Percentiles rank a stretch among this genome's conserved stretches.
phyloP scores from a whole-genome alignment of 2,797 vertebrate species.

The Mycteria americana region DNA sequence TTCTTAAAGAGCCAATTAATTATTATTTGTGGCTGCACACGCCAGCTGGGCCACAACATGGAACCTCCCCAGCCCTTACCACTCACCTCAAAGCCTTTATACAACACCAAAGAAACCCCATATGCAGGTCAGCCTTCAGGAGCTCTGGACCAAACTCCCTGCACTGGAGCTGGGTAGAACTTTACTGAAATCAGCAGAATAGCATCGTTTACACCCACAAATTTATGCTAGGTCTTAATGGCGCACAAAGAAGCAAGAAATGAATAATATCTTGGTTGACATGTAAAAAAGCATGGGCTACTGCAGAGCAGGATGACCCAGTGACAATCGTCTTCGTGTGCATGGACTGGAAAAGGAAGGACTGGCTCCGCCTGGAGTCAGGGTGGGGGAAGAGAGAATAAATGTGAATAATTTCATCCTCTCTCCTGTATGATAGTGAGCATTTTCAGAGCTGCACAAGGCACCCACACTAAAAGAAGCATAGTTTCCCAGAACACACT shows the following conservation, averaged over 20 bases:
- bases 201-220: not conserved
- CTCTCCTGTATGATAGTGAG: not conserved
- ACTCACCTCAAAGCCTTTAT: slow-evolving; percentile 19
- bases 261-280: not conserved
- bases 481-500: not conserved
- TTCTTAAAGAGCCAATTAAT: slow-evolving; percentile 67
- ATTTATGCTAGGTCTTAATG: not conserved
- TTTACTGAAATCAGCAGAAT: not conserved
- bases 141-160: not conserved
- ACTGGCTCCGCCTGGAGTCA: not conserved
- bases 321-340: not conserved
- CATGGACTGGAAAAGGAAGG: not conserved
- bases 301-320: not conserved
- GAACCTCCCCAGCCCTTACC: slow-evolving; percentile 27
- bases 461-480: not conserved
- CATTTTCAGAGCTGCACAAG: not conserved
- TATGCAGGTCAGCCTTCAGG: not conserved
- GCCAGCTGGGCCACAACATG: slow-evolving; percentile 59
- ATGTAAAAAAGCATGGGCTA: not conserved
- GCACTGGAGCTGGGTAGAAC: not conserved
- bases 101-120: slow-evolving; percentile 9
- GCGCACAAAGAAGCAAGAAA: not conserved
- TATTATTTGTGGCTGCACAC: slow-evolving; percentile 53
- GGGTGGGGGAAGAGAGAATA: not conserved
- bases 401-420: not conserved